These are phyloP conservation scores for Oryzias celebensis DNA, from an alignment of 2,113 vertebrate genomes.

Conservation along the genomic window DNA sequence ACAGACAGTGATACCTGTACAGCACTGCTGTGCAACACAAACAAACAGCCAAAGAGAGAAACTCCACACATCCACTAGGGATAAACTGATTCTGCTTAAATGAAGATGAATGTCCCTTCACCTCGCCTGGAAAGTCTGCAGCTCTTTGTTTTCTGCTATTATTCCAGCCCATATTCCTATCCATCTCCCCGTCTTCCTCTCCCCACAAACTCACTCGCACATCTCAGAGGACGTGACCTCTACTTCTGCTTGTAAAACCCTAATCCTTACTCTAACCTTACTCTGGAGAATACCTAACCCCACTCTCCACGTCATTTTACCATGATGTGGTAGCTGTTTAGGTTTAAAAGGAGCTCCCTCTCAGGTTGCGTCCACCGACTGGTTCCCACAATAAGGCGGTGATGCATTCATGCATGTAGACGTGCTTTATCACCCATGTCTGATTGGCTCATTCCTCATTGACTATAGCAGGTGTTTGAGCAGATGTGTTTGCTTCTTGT, in stretches of 20 bases:
- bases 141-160: slow-evolving; percentile 26
- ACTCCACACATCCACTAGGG: slow-evolving; percentile 27
- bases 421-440: slow-evolving; percentile 22
- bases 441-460: slow-evolving; percentile 22
- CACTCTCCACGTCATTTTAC: neutral
- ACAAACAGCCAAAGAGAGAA: slow-evolving; percentile 17
- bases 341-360: neutral
- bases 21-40: slow-evolving; percentile 18
- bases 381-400: neutral
- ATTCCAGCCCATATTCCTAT: slow-evolving; percentile 12
- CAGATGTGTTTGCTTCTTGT: slow-evolving; percentile 46
- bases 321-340: neutral
- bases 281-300: neutral
- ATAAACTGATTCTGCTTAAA: slow-evolving; percentile 53
- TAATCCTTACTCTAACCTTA: neutral
- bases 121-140: slow-evolving; percentile 34
- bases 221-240: slow-evolving; percentile 4
- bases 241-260: neutral
- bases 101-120: slow-evolving; percentile 58
- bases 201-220: neutral
- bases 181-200: slow-evolving; percentile 8
- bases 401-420: slow-evolving; percentile 9
- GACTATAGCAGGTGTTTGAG: slow-evolving; percentile 42
- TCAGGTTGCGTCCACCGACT: neutral
- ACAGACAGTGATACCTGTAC: slow-evolving; percentile 28